A percentile compares a stretch with the other conserved stretches of the same genome.
These are phyloP conservation scores for Tragelaphus eurycerus DNA, from an alignment of 2,797 vertebrate species.

Conservation along the genomic window DNA sequence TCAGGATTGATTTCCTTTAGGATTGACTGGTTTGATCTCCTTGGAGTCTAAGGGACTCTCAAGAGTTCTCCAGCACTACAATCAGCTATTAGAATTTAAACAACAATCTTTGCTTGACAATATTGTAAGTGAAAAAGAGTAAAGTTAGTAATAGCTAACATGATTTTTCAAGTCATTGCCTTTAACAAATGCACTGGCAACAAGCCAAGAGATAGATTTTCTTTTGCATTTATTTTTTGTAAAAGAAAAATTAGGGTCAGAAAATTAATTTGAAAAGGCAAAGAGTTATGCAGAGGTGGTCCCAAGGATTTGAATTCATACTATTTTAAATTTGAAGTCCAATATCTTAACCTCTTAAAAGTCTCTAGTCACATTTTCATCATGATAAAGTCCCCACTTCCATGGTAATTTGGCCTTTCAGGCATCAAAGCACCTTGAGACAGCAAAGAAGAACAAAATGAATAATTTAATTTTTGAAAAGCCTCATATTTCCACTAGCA, in stretches of 20 bases:
- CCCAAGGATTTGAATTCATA: not conserved
- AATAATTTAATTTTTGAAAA: slow-evolving; percentile 5
- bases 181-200: not conserved
- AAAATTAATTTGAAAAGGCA: not conserved
- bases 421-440: not conserved
- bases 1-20: not conserved
- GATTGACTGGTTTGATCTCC: not conserved
- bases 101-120: not conserved
- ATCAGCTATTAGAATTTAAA: not conserved
- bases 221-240: not conserved
- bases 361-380: not conserved
- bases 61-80: not conserved
- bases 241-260: not conserved
- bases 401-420: not conserved
- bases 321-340: not conserved
- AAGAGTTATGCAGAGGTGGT: not conserved
- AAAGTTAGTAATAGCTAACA: not conserved
- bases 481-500: not conserved
- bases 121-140: not conserved
- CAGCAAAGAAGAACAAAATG: not conserved
- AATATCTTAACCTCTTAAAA: not conserved
- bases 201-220: not conserved
- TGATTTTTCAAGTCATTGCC: not conserved
- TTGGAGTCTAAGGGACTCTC: not conserved
- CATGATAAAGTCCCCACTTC: not conserved